Percentiles rank a stretch among this genome's conserved stretches.
phyloP scores from a whole-genome alignment of 1,140 invertebrate genomes.

The Manduca sexta region DNA sequence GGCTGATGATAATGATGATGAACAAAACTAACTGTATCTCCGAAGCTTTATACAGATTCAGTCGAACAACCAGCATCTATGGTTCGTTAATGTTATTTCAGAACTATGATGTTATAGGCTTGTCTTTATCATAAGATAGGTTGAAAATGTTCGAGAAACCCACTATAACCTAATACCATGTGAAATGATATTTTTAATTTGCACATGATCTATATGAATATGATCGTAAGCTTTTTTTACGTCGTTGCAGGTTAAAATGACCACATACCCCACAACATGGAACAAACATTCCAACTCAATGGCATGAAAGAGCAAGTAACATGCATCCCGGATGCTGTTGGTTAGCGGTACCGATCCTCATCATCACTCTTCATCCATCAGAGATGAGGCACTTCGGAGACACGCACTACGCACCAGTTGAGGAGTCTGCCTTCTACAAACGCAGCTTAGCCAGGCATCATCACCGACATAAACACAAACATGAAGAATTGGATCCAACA shows the following conservation, averaged over 20 bases:
- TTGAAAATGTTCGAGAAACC: no score
- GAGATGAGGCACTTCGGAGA: conserved; percentile 1
- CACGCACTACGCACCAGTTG: conserved; percentile 17
- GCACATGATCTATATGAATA: no score
- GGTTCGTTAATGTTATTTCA: no score
- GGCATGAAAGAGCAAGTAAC: conserved; percentile 2
- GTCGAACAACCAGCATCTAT: no score
- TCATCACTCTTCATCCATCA: neutral
- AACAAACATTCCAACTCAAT: conserved; percentile 1
- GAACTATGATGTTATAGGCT: no score
- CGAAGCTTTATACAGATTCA: no score
- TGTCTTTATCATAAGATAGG: no score
- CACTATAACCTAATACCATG: no score
- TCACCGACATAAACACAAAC: conserved; percentile 47
- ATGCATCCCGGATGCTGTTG: conserved; percentile 2
- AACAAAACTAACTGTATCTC: no score
- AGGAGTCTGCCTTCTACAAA: conserved; percentile 20
- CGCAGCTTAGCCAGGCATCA: conserved; percentile 35
- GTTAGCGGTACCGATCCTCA: neutral
- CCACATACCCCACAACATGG: neutral
- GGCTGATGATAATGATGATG: no score
- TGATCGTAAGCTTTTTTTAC: no score
- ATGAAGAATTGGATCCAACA: conserved; percentile 17
- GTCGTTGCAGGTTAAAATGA: conserved; percentile 6
- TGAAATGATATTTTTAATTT: no score